These are phyloP conservation scores for Gryon sp. DNA, from an alignment of 1,140 invertebrate genomes.

Conservation along the genomic window DNA sequence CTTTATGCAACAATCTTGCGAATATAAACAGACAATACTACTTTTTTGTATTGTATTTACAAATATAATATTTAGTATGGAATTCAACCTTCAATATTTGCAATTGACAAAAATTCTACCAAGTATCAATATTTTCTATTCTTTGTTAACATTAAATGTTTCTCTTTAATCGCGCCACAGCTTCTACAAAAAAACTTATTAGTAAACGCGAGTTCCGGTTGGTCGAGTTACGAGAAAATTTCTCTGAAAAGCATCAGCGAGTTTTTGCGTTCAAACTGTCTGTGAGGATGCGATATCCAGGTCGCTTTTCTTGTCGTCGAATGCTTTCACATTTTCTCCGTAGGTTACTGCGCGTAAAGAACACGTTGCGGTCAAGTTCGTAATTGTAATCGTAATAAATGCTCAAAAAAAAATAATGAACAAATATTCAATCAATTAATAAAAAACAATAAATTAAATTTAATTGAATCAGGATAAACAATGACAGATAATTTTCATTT, in stretches of 20 bases:
- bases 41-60: too few species aligned
- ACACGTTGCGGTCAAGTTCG: constrained; percentile 49
- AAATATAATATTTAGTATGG: too few species aligned
- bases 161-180: too few species aligned
- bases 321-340: constrained; percentile 64
- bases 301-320: constrained; percentile 58
- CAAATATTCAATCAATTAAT: neutral
- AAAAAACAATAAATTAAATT: neutral
- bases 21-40: too few species aligned
- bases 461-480: neutral
- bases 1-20: too few species aligned
- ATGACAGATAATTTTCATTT: too few species aligned
- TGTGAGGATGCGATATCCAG: constrained; percentile 51
- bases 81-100: too few species aligned
- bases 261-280: constrained; percentile 37
- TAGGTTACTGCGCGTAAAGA: constrained; percentile 10
- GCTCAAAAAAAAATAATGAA: too few species aligned
- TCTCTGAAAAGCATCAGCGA: constrained; percentile 38
- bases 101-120: too few species aligned
- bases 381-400: too few species aligned
- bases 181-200: neutral
- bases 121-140: too few species aligned
- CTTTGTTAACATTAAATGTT: too few species aligned
- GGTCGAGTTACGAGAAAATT: constrained; percentile 43
- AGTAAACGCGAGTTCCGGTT: constrained; percentile 24